phyloP scores from a whole-genome alignment of 2,888 invertebrate genomes.

The Panzeria rudis region DNA sequence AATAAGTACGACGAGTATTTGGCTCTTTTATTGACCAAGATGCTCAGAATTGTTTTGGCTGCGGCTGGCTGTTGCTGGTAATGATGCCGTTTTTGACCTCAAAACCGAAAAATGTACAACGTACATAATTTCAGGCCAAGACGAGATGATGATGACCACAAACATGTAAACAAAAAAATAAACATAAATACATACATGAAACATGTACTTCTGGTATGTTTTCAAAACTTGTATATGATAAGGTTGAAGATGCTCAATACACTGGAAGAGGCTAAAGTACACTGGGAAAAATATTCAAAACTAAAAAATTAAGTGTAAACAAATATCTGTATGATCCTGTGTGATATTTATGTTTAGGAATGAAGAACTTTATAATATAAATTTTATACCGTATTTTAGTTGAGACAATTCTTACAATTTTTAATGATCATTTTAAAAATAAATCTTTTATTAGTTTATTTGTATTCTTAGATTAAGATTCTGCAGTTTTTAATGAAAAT shows the following conservation, averaged over 20 bases:
- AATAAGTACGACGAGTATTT: not conserved
- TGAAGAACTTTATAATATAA: too few species aligned
- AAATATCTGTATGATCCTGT: too few species aligned
- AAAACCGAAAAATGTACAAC: constrained; percentile 60
- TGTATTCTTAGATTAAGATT: too few species aligned
- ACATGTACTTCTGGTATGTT: not conserved
- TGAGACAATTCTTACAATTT: too few species aligned
- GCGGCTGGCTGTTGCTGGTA: constrained; percentile 27
- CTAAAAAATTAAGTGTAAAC: not conserved
- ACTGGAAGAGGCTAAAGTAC: constrained; percentile 7
- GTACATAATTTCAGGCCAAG: constrained; percentile 35
- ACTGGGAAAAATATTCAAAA: constrained; percentile 4
- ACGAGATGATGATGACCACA: constrained; percentile 37
- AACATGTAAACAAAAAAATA: constrained; percentile 10
- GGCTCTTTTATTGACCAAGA: constrained; percentile 32
- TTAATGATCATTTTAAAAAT: too few species aligned
- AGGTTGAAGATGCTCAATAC: constrained; percentile 15
- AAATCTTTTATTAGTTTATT: too few species aligned
- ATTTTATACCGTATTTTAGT: too few species aligned
- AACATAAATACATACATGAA: constrained; percentile 7
- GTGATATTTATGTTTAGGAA: too few species aligned
- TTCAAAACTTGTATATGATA: not conserved
- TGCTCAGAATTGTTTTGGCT: constrained; percentile 24
- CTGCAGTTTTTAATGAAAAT: too few species aligned
- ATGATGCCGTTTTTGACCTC: constrained; percentile 63